Evolutionary conservation across 2,888 invertebrate species (phyloP).

Genomic region (Hydraecia micacea): DNA sequence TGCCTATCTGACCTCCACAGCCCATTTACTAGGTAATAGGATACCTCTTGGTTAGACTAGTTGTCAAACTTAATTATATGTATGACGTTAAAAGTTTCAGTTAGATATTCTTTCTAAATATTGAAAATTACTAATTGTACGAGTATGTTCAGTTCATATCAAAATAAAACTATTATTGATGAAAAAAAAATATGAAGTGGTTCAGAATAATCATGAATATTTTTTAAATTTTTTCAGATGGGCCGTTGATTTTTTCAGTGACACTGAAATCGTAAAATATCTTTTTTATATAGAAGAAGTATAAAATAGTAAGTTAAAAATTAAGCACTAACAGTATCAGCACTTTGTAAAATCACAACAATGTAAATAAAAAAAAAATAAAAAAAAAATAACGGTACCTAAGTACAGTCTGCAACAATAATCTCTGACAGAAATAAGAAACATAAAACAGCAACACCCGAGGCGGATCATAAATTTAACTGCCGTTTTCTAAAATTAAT

Average conservation of each 20-base stretch:
- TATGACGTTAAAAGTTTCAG: background rate
- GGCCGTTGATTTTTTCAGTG: background rate
- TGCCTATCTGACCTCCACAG: background rate
- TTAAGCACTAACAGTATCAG: background rate
- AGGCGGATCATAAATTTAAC: slow-evolving; percentile 79
- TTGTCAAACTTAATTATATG: background rate
- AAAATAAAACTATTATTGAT: background rate
- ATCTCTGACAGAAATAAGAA: slow-evolving; percentile 69
- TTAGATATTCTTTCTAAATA: background rate
- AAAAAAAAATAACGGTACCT: background rate
- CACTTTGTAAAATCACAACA: background rate
- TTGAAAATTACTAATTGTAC: background rate
- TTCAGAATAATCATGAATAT: background rate
- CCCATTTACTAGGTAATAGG: background rate
- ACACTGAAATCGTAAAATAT: background rate
- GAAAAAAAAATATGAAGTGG: background rate
- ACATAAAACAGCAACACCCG: slow-evolving; percentile 74
- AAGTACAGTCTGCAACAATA: slow-evolving; percentile 60
- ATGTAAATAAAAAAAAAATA: background rate
- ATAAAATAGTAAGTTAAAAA: background rate
- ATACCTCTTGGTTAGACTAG: background rate
- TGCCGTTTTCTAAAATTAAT: slow-evolving; percentile 87
- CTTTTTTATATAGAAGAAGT: no score
- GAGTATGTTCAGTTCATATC: background rate
- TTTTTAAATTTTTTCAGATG: background rate